Evolutionary conservation across 2,888 invertebrate genomes (phyloP), one percentile per base, ranked within the genome.

Genomic region (Tiliacea citrago): DNA sequence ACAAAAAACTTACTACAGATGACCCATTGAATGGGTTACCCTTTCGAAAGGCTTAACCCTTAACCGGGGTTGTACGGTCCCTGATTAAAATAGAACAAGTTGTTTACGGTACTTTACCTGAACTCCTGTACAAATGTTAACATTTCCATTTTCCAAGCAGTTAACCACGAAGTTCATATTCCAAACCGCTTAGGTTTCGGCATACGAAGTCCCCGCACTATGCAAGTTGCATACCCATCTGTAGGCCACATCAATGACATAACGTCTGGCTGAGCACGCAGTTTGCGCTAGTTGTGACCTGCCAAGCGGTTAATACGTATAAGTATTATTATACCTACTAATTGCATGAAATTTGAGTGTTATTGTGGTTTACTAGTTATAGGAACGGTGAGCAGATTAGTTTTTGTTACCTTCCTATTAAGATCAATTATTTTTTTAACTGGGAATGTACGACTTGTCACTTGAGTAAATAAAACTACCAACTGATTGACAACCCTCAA

Each of bases 261-360:
- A 39, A 75, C 45, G 65, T 66, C 68, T 82, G 68, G 68, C 65
- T 71, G 57, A 73, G 58, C 76, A 75, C 75, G 76, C 67, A 79
- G 81, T 79, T 76, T 73, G 68, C 68, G 53, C 57, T 45, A 73
- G 60, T 66, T 79, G 75, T 53, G 68, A 75, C 58, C 74, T 68
- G 51, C 67, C 62, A 67, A 73, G 75, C 75, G 79, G 60, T 66
- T 79, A 77, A 69, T 75, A n/a, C 42, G 51, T 68, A 49, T 70
- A 75, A 35, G 49, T 39, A 39, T 8, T 0, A 35, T 2, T n/a
- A n/a, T n/a, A n/a, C n/a, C n/a, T 76, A 80, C 75, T 77, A 75
- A 85, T 82, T 79, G 79, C 72, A 70, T 69, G 58, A 65, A 72
- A 69, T 69, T 77, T 45, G 35, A 71, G 57, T 65, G 62, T 62